A percentile compares a stretch with the other conserved stretches of the same genome.
Evolutionary conservation across 2,797 vertebrate species (phyloP).

Genomic region (Gambusia yucatana): DNA sequence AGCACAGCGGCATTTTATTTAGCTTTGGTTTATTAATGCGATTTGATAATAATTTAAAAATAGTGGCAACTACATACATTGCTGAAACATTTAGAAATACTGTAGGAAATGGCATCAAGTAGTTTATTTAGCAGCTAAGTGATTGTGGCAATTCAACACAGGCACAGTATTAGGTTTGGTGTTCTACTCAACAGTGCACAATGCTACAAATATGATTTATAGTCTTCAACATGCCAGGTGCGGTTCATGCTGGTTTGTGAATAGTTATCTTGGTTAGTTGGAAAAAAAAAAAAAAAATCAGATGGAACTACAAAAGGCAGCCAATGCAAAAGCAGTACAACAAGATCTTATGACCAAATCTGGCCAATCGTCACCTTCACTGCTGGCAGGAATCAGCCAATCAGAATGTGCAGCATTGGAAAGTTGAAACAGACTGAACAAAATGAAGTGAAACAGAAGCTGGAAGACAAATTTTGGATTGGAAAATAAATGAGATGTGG

Average conservation of each 20-base stretch:
- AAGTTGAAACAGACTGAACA: conserved; percentile 87
- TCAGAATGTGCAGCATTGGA: conserved; percentile 88
- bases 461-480: conserved; percentile 35
- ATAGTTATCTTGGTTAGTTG: conserved; percentile 51
- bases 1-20: not conserved
- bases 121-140: not conserved
- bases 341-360: conserved; percentile 69
- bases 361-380: conserved; percentile 80
- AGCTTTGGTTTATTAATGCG: not conserved
- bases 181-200: not conserved
- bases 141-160: not conserved
- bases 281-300: not conserved
- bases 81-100: not conserved
- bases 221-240: conserved; percentile 19
- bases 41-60: not conserved
- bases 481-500: conserved; percentile 28
- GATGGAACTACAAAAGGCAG: conserved; percentile 30
- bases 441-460: conserved; percentile 70
- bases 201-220: conserved; percentile 29
- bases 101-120: not conserved
- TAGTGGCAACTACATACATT: not conserved
- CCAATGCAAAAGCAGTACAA: conserved; percentile 55
- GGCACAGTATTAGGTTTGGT: conserved; percentile 1
- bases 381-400: conserved; percentile 86
- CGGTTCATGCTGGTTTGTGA: conserved; percentile 46